Percentiles rank a stretch among this genome's conserved stretches.
Conservation (phyloP, 2,888 invertebrate species). For the Zaprionus obscuricornis region DNA sequence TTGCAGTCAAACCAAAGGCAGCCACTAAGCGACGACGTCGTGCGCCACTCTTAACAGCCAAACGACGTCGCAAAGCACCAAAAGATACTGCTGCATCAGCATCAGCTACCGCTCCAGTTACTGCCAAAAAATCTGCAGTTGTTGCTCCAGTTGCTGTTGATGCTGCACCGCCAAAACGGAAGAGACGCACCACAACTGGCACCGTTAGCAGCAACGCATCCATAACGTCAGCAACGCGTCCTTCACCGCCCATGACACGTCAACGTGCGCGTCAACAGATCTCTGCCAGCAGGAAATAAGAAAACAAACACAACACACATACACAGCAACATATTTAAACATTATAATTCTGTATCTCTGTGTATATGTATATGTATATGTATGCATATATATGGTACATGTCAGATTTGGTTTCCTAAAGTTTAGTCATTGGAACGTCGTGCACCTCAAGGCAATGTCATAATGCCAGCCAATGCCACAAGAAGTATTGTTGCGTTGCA, state of each 20-base stretch:
- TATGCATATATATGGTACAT: too few species aligned
- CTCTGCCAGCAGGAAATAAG: conserved; percentile 62
- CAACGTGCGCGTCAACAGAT: conserved; percentile 71
- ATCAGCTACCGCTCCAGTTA: not conserved
- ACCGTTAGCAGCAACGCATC: conserved; percentile 17
- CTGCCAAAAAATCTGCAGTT: conserved; percentile 36
- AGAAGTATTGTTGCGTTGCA: conserved; percentile 22
- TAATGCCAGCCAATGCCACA: conserved; percentile 53
- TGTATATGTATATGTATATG: too few species aligned
- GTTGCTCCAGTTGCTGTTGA: conserved; percentile 11
- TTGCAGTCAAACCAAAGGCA: conserved; percentile 48
- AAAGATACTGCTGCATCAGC: not conserved
- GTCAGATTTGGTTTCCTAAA: conserved; percentile 8
- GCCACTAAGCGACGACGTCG: conserved; percentile 64
- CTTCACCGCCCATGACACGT: conserved; percentile 71
- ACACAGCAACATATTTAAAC: not conserved
- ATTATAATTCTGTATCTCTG: not conserved
- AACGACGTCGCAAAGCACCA: conserved; percentile 37
- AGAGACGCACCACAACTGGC: conserved; percentile 17
- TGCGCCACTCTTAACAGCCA: conserved; percentile 50
- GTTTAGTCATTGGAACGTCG: conserved; percentile 43
- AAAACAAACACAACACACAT: not conserved
- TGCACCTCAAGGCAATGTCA: conserved; percentile 10
- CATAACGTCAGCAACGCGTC: conserved; percentile 46
- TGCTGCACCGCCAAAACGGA: conserved; percentile 30